Evolutionary conservation across 2,797 vertebrate species (phyloP), one percentile per base, ranked within the genome.

Genomic region (Pangasius sanitwongsei): DNA sequence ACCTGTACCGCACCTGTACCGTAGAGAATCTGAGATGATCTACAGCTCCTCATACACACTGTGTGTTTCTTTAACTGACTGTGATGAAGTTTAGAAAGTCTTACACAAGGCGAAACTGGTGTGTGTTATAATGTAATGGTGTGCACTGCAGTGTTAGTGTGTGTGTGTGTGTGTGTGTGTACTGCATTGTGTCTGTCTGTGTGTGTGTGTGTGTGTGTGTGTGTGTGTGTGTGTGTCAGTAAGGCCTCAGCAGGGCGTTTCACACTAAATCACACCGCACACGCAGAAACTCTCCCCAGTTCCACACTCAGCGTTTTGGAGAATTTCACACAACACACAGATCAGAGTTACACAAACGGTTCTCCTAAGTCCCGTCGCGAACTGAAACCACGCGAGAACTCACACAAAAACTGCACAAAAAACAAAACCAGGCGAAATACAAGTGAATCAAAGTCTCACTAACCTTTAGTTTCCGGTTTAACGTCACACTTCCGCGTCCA

Each of bases 381-480:
- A 11, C 0, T 18, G n/a, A 34, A 57, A 34, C 25, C 50, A 31
- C 48, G n/a, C 50, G 77, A 86, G 37, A 88, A 86, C 88, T 37
- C 80, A 69, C 74, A 65, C 69, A 44, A 57, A 11, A 55, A 53
- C 50, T 12, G 11, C 16, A 75, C 23, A 83, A 44, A 18, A 28
- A 50, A 9, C 13, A 23, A 90, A 87, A 55, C 18, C 31, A 12
- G 11, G 6, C 28, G 77, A 70, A 37, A 31, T 28, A 61, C 28
- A 86, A 9, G 3, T 44, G 6, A 83, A 37, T 6, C 55, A 41
- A 78, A 53, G 25, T 20, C 28, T n/a, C 7, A 55, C 88, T 5
- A 70, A 90, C 89, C 88, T 89, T 70, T 0, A 85, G 2, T 28
- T 20, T 23, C 78, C 78, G 78, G 55, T 81, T 81, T 12, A 25